Evolutionary conservation across 2,797 vertebrate species (phyloP).

Genomic region (Moxostoma hubbsi): DNA sequence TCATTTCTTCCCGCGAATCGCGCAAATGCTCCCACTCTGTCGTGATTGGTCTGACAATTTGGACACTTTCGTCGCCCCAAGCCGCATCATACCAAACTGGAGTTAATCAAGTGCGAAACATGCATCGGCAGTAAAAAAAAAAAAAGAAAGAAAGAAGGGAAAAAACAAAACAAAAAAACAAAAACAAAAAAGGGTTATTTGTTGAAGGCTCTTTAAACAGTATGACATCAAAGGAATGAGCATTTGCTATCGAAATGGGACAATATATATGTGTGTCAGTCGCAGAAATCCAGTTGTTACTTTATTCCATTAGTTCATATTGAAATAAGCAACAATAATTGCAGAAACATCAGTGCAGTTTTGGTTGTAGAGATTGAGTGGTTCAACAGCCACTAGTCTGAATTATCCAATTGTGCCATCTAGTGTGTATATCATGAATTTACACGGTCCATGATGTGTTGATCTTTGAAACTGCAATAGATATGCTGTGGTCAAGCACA

Average conservation of each 20-base stretch:
- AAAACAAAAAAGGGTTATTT: not conserved
- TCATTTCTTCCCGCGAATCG: slow-evolving; percentile 26
- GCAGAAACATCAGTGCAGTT: not conserved
- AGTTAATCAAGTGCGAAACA: not conserved
- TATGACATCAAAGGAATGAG: not conserved
- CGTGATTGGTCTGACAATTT: slow-evolving; percentile 27
- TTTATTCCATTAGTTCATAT: too few species aligned
- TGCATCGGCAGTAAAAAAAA: too few species aligned
- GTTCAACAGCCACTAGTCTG: not conserved
- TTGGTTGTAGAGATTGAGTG: slow-evolving; percentile 12
- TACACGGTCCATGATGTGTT: not conserved
- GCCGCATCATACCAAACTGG: not conserved
- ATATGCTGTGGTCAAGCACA: too few species aligned
- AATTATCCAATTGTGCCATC: slow-evolving; percentile 44
- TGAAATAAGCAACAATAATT: not conserved
- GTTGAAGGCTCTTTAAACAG: not conserved
- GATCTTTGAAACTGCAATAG: too few species aligned
- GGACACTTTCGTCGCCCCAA: slow-evolving; percentile 8
- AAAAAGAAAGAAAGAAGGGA: too few species aligned
- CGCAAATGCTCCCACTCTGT: slow-evolving; percentile 40
- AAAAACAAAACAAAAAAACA: not conserved
- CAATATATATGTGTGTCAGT: not conserved
- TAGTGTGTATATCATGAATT: slow-evolving; percentile 11
- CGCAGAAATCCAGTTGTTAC: not conserved
- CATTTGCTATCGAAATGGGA: not conserved